Evolutionary conservation across 2,888 invertebrate genomes (phyloP).

Genomic region (Pelosia muscerda): DNA sequence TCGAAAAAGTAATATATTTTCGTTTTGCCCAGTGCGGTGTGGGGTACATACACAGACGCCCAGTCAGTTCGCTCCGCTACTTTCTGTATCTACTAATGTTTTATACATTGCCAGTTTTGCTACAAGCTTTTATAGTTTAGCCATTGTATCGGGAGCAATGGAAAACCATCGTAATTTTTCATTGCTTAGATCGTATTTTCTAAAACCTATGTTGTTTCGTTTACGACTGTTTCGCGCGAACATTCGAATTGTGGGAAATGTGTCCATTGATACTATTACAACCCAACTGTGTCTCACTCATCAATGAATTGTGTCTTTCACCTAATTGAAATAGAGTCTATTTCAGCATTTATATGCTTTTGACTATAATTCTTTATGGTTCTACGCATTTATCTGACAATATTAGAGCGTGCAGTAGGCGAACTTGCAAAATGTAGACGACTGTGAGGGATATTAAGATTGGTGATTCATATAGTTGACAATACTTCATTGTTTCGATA

Average conservation of each 20-base stretch:
- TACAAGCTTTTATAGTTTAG: slow-evolving; percentile 56
- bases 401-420: slow-evolving; percentile 68
- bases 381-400: slow-evolving; percentile 45
- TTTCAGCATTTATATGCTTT: slow-evolving; percentile 22
- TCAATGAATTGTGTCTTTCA: slow-evolving; percentile 44
- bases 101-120: slow-evolving; percentile 77
- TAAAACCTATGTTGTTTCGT: slow-evolving; percentile 66
- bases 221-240: slow-evolving; percentile 69
- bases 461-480: slow-evolving; percentile 69
- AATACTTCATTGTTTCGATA: slow-evolving; percentile 68
- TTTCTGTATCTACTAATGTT: slow-evolving; percentile 84
- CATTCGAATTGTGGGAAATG: slow-evolving; percentile 66
- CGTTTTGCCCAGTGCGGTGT: slow-evolving; percentile 86
- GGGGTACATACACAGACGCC: slow-evolving; percentile 67
- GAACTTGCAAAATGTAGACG: slow-evolving; percentile 74
- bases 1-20: slow-evolving; percentile 88
- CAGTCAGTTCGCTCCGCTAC: slow-evolving; percentile 69
- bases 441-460: slow-evolving; percentile 71
- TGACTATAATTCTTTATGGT: slow-evolving; percentile 30
- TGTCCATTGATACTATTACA: slow-evolving; percentile 42
- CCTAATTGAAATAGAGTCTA: slow-evolving; percentile 23
- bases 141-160: slow-evolving; percentile 57
- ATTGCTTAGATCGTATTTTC: slow-evolving; percentile 67
- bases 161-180: slow-evolving; percentile 69
- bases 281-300: slow-evolving; percentile 30